phyloP scores from a whole-genome alignment of 2,113 vertebrate genomes.

The Rhipidura dahli region DNA sequence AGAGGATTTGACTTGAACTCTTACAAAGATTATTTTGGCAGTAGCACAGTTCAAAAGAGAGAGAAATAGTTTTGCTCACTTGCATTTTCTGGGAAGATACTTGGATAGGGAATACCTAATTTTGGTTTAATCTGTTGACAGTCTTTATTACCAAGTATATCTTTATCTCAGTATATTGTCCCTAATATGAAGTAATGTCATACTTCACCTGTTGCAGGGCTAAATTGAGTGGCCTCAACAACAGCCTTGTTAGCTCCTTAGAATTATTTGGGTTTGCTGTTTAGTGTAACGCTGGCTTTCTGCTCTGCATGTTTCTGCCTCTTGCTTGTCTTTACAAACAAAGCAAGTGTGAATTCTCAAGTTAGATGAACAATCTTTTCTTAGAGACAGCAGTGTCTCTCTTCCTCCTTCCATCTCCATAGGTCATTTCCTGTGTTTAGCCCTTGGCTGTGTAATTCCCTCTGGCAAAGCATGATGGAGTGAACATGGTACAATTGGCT shows the following conservation, averaged over 20 bases:
- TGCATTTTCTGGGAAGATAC: neutral
- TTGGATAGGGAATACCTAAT: neutral
- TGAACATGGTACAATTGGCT: rapidly evolving
- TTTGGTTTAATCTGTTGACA: neutral
- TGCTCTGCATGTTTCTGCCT: neutral
- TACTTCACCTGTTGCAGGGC: neutral
- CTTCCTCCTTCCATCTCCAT: neutral
- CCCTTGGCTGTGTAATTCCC: neutral
- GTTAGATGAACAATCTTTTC: neutral
- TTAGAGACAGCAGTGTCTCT: neutral
- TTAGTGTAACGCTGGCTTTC: rapidly evolving
- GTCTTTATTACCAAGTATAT: neutral
- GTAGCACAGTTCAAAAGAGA: neutral
- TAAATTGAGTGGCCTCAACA: neutral
- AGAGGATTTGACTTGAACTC: neutral
- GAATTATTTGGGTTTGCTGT: neutral
- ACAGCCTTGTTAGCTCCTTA: neutral
- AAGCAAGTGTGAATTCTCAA: neutral
- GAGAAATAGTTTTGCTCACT: neutral
- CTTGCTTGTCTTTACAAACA: neutral
- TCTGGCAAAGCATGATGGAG: neutral
- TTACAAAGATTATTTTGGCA: neutral
- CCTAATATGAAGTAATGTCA: neutral
- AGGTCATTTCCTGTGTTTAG: neutral
- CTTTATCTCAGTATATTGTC: neutral